Evolutionary conservation across 2,888 invertebrate genomes (phyloP).

Genomic region (Ommatoiulus sabulosus): DNA sequence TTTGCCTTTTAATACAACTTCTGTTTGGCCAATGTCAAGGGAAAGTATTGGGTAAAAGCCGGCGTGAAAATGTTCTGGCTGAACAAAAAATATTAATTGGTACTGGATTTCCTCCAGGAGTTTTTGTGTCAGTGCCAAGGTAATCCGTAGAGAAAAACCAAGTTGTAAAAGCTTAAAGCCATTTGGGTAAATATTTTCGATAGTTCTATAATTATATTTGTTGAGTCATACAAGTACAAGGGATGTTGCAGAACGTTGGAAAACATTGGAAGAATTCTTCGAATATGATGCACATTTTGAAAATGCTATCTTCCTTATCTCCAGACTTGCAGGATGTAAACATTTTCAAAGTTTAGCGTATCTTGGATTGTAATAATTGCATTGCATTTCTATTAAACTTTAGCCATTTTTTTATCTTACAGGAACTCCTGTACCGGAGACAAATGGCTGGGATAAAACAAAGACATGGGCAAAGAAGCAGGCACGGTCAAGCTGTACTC

Average conservation of each 20-base stretch:
- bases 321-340: too few species aligned
- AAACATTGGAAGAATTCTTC: too few species aligned
- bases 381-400: not conserved
- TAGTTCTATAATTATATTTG: not conserved
- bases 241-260: not conserved
- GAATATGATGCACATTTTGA: too few species aligned
- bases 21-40: not conserved
- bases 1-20: not conserved
- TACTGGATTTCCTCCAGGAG: not conserved
- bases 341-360: not conserved
- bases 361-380: not conserved
- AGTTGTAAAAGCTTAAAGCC: not conserved
- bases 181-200: not conserved
- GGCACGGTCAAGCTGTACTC: slow-evolving; percentile 54
- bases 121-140: not conserved
- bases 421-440: slow-evolving; percentile 25
- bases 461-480: slow-evolving; percentile 51
- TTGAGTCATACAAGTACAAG: not conserved
- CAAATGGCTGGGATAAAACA: slow-evolving; percentile 1
- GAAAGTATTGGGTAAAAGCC: not conserved
- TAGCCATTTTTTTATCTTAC: not conserved
- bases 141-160: not conserved
- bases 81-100: not conserved
- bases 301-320: too few species aligned
- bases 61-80: not conserved